A percentile compares a stretch with the other conserved stretches of the same genome.
Conservation (phyloP, 2,888 invertebrate genomes). For the Cerastoderma edule region DNA sequence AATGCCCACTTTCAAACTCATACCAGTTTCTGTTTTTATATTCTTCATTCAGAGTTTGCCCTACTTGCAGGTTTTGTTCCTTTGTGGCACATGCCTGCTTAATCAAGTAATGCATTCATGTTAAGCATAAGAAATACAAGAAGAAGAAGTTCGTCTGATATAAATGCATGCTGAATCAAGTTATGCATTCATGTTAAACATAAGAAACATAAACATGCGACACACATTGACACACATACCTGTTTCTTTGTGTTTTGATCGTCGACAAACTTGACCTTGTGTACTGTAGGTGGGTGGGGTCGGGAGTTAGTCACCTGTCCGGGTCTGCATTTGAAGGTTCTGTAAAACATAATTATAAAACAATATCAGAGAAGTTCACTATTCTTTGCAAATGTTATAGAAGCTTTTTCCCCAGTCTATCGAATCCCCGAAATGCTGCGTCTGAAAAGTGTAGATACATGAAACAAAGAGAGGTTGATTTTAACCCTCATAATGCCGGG, state of each 20-base stretch:
- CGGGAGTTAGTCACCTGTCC: constrained; percentile 7
- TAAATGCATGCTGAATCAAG: not conserved
- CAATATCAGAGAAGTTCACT: too few relatives aligned
- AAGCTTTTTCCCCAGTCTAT: not conserved
- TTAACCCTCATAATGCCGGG: too few relatives aligned
- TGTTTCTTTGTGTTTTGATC: constrained; percentile 61
- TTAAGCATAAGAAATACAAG: too few relatives aligned
- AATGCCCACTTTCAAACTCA: too few relatives aligned
- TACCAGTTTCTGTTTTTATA: too few relatives aligned
- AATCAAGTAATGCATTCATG: too few relatives aligned
- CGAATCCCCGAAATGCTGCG: not conserved
- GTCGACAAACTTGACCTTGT: constrained; percentile 53
- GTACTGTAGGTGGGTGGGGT: constrained; percentile 1
- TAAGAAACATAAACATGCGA: too few relatives aligned
- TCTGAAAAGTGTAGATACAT: not conserved
- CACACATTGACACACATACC: constrained; percentile 31
- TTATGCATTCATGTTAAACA: not conserved
- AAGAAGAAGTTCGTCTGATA: not conserved
- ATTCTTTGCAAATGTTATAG: too few relatives aligned
- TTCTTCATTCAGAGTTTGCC: too few relatives aligned
- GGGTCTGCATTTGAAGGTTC: constrained; percentile 8
- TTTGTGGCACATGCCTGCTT: too few relatives aligned
- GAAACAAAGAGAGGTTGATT: not conserved
- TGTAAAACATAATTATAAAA: constrained; percentile 17
- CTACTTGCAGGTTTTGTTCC: too few relatives aligned